phyloP scores from a whole-genome alignment of 2,797 vertebrate genomes.

The Poeciliopsis gracilis region DNA sequence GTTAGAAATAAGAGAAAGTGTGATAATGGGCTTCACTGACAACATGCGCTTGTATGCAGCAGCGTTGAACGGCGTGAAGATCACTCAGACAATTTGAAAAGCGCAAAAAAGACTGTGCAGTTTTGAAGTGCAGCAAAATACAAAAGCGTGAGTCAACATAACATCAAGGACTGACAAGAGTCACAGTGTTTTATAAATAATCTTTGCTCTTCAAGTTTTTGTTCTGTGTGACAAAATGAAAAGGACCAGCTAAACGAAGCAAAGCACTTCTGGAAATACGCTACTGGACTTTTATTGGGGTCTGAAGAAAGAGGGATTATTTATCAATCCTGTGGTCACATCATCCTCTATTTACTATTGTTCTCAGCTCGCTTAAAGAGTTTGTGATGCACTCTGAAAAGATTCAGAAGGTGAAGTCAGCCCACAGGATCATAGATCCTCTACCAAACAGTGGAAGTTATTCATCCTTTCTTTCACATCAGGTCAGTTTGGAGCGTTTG shows the following conservation, averaged over 20 bases:
- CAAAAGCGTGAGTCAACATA: not conserved
- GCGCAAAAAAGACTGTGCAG: not conserved
- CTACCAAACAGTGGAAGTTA: not conserved
- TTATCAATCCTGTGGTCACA: not conserved
- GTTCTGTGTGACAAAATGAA: conserved; percentile 44
- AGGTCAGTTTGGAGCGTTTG: not conserved
- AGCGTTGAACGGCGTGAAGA: not conserved
- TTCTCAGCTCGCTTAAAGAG: not conserved
- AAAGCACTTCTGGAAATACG: conserved; percentile 4
- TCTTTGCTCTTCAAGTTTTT: conserved; percentile 25
- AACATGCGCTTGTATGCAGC: not conserved
- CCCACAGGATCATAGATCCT: not conserved
- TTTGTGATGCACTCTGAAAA: not conserved
- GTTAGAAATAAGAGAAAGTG: conserved; percentile 9
- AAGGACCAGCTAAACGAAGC: conserved; percentile 9
- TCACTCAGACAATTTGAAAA: not conserved
- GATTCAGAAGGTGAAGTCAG: not conserved
- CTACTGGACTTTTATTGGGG: not conserved
- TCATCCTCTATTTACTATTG: not conserved
- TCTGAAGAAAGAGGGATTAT: not conserved
- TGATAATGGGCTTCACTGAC: not conserved
- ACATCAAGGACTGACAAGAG: not conserved
- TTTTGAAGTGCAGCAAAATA: not conserved
- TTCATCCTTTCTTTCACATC: not conserved
- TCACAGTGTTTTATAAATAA: conserved; percentile 36